These are phyloP conservation scores for Zeuzera pyrina DNA, from an alignment of 2,888 invertebrate species.

Conservation along the genomic window DNA sequence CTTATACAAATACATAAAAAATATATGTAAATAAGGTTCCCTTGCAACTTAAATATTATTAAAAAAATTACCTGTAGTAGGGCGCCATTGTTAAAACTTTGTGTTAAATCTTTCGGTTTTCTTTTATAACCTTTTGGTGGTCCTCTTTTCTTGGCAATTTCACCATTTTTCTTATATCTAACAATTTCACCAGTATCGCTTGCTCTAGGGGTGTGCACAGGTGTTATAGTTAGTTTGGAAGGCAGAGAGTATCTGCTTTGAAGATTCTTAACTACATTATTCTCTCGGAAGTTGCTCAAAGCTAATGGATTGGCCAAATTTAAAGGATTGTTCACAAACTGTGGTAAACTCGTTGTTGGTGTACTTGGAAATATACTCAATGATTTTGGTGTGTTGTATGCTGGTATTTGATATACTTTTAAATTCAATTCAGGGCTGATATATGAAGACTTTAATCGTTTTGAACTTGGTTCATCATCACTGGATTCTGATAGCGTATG, in stretches of 20 bases:
- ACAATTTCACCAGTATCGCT: constrained; percentile 39
- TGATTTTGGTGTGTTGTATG: constrained; percentile 46
- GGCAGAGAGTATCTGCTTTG: constrained; percentile 44
- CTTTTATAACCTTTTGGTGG: constrained; percentile 63
- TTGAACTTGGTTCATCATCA: constrained; percentile 50
- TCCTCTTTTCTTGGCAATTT: constrained; percentile 57
- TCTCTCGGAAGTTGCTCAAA: constrained; percentile 34
- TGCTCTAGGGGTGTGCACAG: constrained; percentile 28
- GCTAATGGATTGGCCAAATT: constrained; percentile 56
- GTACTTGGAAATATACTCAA: constrained; percentile 45
- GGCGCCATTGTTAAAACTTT: constrained; percentile 39
- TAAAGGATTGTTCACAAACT: constrained; percentile 58
- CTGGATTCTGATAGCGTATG: constrained; percentile 41
- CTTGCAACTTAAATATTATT: background rate
- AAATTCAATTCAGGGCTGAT: constrained; percentile 43
- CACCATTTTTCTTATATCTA: constrained; percentile 63
- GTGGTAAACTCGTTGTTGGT: constrained; percentile 34
- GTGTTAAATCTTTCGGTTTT: constrained; percentile 55
- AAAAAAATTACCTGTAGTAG: constrained; percentile 33
- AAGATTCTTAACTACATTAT: constrained; percentile 44
- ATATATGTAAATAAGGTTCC: too few species aligned
- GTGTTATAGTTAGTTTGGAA: constrained; percentile 50
- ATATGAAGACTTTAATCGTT: constrained; percentile 39
- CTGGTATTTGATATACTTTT: constrained; percentile 60
- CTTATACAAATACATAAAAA: too few species aligned